phyloP scores from a whole-genome alignment of 2,113 vertebrate species.

The Brachionichthys hirsutus region DNA sequence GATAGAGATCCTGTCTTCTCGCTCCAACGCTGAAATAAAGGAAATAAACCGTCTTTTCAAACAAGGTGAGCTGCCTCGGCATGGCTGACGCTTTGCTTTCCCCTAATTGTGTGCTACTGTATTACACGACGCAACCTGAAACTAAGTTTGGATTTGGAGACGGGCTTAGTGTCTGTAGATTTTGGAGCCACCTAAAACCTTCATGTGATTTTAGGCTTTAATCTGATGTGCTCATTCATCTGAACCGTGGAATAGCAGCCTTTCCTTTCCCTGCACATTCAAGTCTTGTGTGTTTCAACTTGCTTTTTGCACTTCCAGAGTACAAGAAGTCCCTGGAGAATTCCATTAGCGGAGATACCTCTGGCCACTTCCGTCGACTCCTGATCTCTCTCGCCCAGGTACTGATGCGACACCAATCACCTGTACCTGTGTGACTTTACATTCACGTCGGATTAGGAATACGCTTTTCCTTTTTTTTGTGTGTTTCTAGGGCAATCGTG shows the following conservation, averaged over 20 bases:
- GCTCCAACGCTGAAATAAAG: conserved; percentile 88
- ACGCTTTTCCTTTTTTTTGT: conserved; percentile 1
- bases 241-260: not conserved
- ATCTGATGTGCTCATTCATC: no score
- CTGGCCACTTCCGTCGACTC: conserved; percentile 94
- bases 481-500: conserved; percentile 84
- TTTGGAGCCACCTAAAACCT: no score
- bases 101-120: not conserved
- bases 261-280: not conserved
- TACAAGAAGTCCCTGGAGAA: conserved; percentile 92
- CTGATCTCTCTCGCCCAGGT: conserved; percentile 95
- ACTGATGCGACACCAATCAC: conserved; percentile 6
- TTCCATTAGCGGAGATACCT: conserved; percentile 90
- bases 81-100: not conserved
- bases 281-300: not conserved
- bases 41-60: conserved; percentile 88
- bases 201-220: no score
- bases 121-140: not conserved
- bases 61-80: conserved; percentile 78
- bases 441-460: not conserved
- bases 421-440: not conserved
- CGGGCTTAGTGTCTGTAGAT: no score
- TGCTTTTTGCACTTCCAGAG: conserved; percentile 75
- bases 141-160: no score
- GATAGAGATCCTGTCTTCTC: conserved; percentile 94